Evolutionary conservation across 1,140 invertebrate species (phyloP).

Genomic region (Atta cephalotes): DNA sequence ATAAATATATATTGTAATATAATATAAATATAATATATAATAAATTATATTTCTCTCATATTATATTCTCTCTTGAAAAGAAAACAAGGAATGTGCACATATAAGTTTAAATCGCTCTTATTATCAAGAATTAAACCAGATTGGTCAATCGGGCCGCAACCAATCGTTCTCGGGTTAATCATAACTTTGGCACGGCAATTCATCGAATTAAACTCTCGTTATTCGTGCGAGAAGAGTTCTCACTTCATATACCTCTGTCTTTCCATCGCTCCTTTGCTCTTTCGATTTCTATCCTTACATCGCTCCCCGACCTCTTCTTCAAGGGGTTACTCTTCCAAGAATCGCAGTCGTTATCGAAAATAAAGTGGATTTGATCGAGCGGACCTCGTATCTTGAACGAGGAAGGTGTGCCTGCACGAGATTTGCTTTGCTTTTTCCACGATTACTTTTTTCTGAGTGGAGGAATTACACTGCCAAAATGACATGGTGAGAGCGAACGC

Average conservation of each 20-base stretch:
- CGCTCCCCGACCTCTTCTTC: slow-evolving; percentile 8
- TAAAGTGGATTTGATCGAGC: slow-evolving; percentile 46
- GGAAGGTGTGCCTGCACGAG: slow-evolving; percentile 35
- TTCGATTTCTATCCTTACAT: slow-evolving; percentile 39
- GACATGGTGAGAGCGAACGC: neutral
- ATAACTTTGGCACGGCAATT: slow-evolving; percentile 49
- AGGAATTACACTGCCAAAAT: slow-evolving; percentile 1
- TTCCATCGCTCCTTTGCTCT: slow-evolving; percentile 22
- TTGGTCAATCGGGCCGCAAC: slow-evolving; percentile 38
- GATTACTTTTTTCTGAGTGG: slow-evolving; percentile 15
- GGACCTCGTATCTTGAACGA: slow-evolving; percentile 16
- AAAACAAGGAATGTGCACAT: neutral
- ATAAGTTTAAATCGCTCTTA: slow-evolving; percentile 32
- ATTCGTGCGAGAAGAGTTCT: slow-evolving; percentile 35
- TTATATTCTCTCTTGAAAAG: neutral
- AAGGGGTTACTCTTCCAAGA: slow-evolving; percentile 47
- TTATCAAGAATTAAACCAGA: slow-evolving; percentile 34
- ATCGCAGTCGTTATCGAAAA: slow-evolving; percentile 72
- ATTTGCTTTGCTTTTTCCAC: slow-evolving; percentile 27
- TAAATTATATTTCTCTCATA: neutral
- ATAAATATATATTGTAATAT: too few relatives aligned
- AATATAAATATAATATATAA: too few relatives aligned
- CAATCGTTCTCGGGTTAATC: slow-evolving; percentile 23
- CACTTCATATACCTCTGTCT: slow-evolving; percentile 30
- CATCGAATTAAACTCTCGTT: slow-evolving; percentile 56